Conservation (phyloP, 1,140 invertebrate species). For the Dinoponera quadriceps region DNA sequence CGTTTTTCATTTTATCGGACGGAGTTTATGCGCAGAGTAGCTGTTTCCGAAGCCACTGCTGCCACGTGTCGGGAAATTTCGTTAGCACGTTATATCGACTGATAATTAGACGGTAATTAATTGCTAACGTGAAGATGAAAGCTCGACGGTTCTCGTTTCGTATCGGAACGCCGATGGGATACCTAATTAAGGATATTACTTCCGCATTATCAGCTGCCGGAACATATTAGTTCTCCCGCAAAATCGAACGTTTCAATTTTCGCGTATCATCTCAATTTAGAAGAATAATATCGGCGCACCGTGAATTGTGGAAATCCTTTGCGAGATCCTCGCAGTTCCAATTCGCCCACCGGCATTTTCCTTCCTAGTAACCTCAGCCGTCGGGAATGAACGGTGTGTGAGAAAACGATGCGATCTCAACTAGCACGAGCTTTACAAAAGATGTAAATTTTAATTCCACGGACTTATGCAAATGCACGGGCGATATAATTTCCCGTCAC, state of each 20-base stretch:
- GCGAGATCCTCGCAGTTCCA: too few relatives aligned
- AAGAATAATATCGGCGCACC: too few relatives aligned
- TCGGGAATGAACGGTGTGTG: neutral
- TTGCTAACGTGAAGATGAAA: slow-evolving; percentile 29
- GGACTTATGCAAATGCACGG: slow-evolving; percentile 5
- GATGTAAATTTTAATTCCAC: neutral
- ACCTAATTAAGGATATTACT: slow-evolving; percentile 12
- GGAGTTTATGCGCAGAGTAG: neutral
- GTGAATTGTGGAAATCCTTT: too few relatives aligned
- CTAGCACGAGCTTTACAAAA: neutral
- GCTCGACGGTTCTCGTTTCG: neutral
- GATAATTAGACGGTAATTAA: slow-evolving; percentile 49
- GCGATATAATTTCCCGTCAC: neutral
- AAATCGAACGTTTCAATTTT: slow-evolving; percentile 1
- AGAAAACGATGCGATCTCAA: neutral
- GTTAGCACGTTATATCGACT: slow-evolving; percentile 12
- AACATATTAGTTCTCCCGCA: neutral
- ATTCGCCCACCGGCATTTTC: too few relatives aligned
- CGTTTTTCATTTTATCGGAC: slow-evolving; percentile 9
- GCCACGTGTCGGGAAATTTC: neutral
- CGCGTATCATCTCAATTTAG: too few relatives aligned
- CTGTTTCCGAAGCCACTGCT: neutral
- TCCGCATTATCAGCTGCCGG: neutral
- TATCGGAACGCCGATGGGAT: neutral
- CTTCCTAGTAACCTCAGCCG: too few relatives aligned